Evolutionary conservation across 2,888 invertebrate species (phyloP), one percentile per base, ranked within the genome.

Genomic region (Pammene fasciana): DNA sequence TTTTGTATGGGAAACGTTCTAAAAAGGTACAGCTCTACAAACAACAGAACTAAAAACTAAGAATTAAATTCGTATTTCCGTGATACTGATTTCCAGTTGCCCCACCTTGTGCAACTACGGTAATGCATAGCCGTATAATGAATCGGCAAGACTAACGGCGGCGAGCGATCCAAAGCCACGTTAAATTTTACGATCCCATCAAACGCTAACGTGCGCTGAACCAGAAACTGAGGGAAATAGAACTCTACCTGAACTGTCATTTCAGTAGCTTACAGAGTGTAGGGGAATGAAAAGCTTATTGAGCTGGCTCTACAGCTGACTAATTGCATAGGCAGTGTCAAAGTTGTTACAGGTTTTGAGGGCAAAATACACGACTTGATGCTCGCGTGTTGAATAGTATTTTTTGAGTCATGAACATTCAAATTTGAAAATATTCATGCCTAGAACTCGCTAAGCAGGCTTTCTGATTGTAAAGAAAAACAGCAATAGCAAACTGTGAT

Each of bases 161-260:
- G 68, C 68, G 75, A 71, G 61, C 65, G 74, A 71, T 73, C 70
- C 64, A 64, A 66, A 73, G 71, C 62, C 68, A 79, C 81, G 81
- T 84, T 82, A 83, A 79, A 82, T 83, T 86, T 86, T 84, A 87
- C 78, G 81, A 80, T 72, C 78, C 79, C 82, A 86, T 87, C 83
- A 87, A 85, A 82, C 79, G 79, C 78, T 80, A 83, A 81, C 83
- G 83, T 84, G 83, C 82, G 81, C 72, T 79, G 80, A 80, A 78
- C 79, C 75, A 75, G 78, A 82, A 82, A 75, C 75, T 73, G 73
- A 71, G 67, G 74, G 62, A 76, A 74, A 75, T 75, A 72, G 72
- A 70, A 73, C 55, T 50, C 50, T 52, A 48, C 34, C 48, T 61
- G 38, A 45, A 26, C 14, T 34, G 59, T 14, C 38, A 8, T 60